Percentiles rank a stretch among this genome's conserved stretches.
phyloP scores from a whole-genome alignment of 1,140 invertebrate genomes.

The Planococcus citri region DNA sequence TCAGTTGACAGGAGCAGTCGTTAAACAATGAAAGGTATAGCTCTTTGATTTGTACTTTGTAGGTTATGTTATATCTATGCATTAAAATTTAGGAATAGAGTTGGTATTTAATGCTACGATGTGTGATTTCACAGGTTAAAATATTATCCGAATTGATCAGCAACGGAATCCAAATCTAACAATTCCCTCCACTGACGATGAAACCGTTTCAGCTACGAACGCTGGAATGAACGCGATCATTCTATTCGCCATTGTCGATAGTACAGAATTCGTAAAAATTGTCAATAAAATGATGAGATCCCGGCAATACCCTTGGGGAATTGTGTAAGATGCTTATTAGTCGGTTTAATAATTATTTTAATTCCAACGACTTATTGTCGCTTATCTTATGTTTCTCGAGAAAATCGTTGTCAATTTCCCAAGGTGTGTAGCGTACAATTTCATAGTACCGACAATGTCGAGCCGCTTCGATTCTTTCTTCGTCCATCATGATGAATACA shows the following conservation, averaged over 20 bases:
- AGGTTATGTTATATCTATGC: too few relatives aligned
- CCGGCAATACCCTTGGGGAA: conserved; percentile 97
- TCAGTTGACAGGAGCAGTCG: too few relatives aligned
- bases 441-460: conserved; percentile 99
- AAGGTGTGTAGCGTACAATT: conserved; percentile 87
- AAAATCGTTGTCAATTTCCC: conserved; percentile 86
- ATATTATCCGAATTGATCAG: conserved; percentile 72
- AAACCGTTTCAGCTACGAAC: conserved; percentile 88
- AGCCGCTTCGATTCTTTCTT: conserved; percentile 90
- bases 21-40: too few relatives aligned
- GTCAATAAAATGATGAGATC: conserved; percentile 93
- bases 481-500: conserved; percentile 94
- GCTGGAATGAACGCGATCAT: conserved; percentile 82
- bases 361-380: neutral
- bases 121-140: conserved; percentile 51
- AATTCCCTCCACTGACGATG: conserved; percentile 96
- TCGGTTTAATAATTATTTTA: neutral
- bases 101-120: neutral
- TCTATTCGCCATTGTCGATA: conserved; percentile 97
- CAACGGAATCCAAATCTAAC: conserved; percentile 91
- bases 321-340: conserved; percentile 82
- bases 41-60: too few relatives aligned
- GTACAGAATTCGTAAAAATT: conserved; percentile 93
- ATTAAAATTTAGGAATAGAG: too few relatives aligned
- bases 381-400: conserved; percentile 74